Percentiles rank a stretch among this genome's conserved stretches.
These are phyloP conservation scores for Druceiella hillmani DNA, from an alignment of 2,888 invertebrate genomes.

Conservation along the genomic window DNA sequence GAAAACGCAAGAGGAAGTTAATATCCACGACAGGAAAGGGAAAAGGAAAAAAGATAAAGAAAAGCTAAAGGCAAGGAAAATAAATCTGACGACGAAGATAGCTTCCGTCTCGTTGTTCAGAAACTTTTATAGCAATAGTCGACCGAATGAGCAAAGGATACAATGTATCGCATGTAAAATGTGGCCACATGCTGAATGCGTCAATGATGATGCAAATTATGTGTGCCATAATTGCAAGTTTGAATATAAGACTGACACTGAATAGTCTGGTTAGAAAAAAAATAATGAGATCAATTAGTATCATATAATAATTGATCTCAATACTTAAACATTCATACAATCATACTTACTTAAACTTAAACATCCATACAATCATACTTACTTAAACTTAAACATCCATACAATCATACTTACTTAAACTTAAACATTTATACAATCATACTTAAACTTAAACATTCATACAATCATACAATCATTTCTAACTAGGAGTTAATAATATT, in stretches of 20 bases:
- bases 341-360: too few relatives aligned
- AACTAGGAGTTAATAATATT: too few relatives aligned
- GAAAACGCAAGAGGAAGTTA: constrained; percentile 14
- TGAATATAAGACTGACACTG: too few relatives aligned
- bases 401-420: too few relatives aligned
- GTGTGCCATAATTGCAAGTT: too few relatives aligned
- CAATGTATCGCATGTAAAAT: constrained; percentile 14
- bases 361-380: too few relatives aligned
- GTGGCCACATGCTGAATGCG: constrained; percentile 13
- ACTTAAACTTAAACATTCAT: too few relatives aligned
- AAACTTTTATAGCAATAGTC: constrained; percentile 12
- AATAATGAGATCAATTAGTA: constrained; percentile 12
- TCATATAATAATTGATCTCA: constrained; percentile 9
- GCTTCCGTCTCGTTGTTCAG: constrained; percentile 17
- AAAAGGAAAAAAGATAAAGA: constrained; percentile 14
- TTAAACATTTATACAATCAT: too few relatives aligned
- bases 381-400: too few relatives aligned
- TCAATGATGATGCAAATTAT: neutral
- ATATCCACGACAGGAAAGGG: constrained; percentile 11
- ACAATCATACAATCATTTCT: too few relatives aligned
- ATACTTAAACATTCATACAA: too few relatives aligned
- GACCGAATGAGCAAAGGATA: constrained; percentile 14
- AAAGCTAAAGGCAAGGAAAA: constrained; percentile 13
- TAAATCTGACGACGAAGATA: constrained; percentile 15
- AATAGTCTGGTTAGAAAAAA: constrained; percentile 9